phyloP scores from a whole-genome alignment of 2,888 invertebrate genomes.

The Timandra comae region DNA sequence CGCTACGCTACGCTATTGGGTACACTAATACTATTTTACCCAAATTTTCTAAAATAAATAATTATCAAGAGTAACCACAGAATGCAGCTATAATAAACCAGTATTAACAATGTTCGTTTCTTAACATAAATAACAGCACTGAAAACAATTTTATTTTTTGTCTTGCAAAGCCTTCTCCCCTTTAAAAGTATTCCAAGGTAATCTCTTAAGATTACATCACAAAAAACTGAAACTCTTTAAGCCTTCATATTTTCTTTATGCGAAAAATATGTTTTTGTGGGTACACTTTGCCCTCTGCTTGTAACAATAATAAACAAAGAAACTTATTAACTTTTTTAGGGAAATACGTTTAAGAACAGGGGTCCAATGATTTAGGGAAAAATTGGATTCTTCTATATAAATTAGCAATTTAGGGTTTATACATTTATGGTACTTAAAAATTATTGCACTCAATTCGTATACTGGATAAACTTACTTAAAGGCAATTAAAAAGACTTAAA shows the following conservation, averaged over 20 bases:
- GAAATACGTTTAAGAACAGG: slow-evolving; percentile 33
- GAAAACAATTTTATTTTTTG: slow-evolving; percentile 46
- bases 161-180: slow-evolving; percentile 34
- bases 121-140: slow-evolving; percentile 18
- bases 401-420: no score
- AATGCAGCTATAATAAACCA: no score
- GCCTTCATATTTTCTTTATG: slow-evolving; percentile 60
- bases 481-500: no score
- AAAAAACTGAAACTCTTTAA: slow-evolving; percentile 62
- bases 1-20: no score
- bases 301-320: slow-evolving; percentile 51
- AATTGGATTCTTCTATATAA: slow-evolving; percentile 6
- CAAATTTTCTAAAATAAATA: no score
- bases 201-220: slow-evolving; percentile 62
- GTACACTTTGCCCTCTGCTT: slow-evolving; percentile 26
- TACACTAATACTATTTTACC: no score
- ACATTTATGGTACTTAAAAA: no score
- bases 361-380: slow-evolving; percentile 23
- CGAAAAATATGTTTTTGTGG: slow-evolving; percentile 53
- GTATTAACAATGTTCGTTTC: no score
- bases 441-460: no score
- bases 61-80: no score
- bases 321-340: slow-evolving; percentile 48
- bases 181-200: slow-evolving; percentile 59
- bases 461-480: no score